phyloP scores from a whole-genome alignment of 1,140 invertebrate genomes.

The Drosophila santomea region DNA sequence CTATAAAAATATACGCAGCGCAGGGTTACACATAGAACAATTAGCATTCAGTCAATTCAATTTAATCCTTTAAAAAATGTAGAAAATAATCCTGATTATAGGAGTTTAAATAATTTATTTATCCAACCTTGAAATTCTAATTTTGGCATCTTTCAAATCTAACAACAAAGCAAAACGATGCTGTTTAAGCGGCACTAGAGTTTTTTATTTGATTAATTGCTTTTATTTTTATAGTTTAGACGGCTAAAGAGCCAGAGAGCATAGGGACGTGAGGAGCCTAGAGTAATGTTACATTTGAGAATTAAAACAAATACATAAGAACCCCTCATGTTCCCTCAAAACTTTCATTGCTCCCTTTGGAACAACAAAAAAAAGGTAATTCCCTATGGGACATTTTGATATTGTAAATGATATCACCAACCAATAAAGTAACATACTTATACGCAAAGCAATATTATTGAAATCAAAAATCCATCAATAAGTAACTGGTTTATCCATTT shows the following conservation, averaged over 20 bases:
- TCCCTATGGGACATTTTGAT: neutral
- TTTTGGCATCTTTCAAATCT: neutral
- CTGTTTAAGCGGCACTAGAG: neutral
- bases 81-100: neutral
- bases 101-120: conserved; percentile 17
- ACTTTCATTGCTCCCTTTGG: neutral
- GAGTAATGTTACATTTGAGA: neutral
- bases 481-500: neutral
- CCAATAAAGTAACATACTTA: neutral
- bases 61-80: neutral
- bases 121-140: conserved; percentile 8
- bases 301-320: neutral
- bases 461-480: neutral
- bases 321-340: neutral
- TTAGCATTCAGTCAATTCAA: neutral
- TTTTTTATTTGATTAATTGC: neutral
- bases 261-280: neutral
- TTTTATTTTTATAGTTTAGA: neutral
- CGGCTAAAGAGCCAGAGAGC: neutral
- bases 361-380: neutral
- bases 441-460: neutral
- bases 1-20: conserved; percentile 5
- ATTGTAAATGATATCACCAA: conserved; percentile 17
- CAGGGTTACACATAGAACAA: conserved; percentile 5
- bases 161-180: neutral